phyloP scores from a whole-genome alignment of 2,888 invertebrate genomes.

The Trachelus stipa region DNA sequence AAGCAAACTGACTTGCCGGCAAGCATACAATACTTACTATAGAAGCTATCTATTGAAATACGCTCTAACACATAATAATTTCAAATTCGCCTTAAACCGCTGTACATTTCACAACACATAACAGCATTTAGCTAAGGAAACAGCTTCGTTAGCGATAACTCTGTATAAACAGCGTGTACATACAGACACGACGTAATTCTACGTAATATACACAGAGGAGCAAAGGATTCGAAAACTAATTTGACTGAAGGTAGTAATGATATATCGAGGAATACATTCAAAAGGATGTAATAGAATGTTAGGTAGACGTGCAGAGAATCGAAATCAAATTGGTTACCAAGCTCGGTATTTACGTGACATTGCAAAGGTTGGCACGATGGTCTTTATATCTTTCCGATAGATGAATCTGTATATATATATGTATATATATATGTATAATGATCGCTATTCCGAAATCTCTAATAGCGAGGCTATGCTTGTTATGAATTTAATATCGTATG shows the following conservation, averaged over 20 bases:
- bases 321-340: neutral
- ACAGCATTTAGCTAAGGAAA: neutral
- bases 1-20: neutral
- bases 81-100: neutral
- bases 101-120: neutral
- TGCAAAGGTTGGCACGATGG: neutral
- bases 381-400: neutral
- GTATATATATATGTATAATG: neutral
- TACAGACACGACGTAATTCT: neutral
- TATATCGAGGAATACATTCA: neutral
- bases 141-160: neutral
- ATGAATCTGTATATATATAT: no score
- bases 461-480: neutral
- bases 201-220: neutral
- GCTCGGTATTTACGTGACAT: neutral
- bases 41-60: neutral
- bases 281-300: neutral
- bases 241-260: neutral
- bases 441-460: neutral
- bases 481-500: neutral
- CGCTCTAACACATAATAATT: neutral
- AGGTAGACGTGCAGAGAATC: neutral
- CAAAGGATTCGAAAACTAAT: neutral
- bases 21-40: neutral
- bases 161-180: neutral